A percentile compares a stretch with the other conserved stretches of the same genome.
Evolutionary conservation across 2,113 vertebrate genomes (phyloP).

Genomic region (Ptychochromis oligacanthus): DNA sequence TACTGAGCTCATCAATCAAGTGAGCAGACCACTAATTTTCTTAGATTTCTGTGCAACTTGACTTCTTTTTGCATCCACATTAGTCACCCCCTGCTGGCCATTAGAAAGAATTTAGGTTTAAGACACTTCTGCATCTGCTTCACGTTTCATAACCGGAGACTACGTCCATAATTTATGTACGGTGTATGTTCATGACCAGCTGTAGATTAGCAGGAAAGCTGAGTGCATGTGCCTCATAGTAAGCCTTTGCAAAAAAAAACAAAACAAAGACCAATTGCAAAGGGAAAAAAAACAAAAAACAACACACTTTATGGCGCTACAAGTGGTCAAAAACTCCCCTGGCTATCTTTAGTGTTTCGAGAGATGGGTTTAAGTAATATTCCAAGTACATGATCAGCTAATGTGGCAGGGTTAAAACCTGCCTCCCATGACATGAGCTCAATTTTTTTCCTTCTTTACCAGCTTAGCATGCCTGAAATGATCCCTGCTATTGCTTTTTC

Average conservation of each 20-base stretch:
- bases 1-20: background rate
- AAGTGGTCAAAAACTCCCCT: background rate
- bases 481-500: background rate
- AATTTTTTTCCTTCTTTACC: background rate
- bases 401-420: background rate
- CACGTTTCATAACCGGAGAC: background rate
- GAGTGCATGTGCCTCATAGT: background rate
- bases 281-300: background rate
- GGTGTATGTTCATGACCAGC: background rate
- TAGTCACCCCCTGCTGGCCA: background rate
- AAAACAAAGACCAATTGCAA: rapidly evolving
- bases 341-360: background rate
- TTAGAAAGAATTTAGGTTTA: background rate
- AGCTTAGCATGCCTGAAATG: conserved; percentile 33
- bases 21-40: background rate
- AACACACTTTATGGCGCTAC: too few relatives aligned
- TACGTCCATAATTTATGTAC: background rate
- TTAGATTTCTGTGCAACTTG: background rate
- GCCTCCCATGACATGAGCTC: background rate
- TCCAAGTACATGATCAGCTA: background rate
- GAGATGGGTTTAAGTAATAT: background rate
- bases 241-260: background rate
- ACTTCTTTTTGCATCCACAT: background rate
- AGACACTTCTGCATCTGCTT: background rate
- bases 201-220: background rate